Conservation (phyloP, 2,113 vertebrate species). For the Limanda limanda region DNA sequence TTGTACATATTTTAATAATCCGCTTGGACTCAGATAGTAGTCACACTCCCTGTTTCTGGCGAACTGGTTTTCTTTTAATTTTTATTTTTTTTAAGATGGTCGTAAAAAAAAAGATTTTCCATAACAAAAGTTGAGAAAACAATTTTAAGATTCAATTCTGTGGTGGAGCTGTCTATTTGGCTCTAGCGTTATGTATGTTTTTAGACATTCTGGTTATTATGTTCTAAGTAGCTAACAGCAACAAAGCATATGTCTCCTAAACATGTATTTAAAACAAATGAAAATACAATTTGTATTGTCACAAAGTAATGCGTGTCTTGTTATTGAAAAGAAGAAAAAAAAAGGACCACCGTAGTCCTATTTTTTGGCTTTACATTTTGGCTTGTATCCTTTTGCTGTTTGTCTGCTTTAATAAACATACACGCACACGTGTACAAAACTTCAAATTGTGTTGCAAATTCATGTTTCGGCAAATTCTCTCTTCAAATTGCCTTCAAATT, state of each 20-base stretch:
- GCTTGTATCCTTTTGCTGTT: slow-evolving; percentile 99
- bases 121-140: slow-evolving; percentile 81
- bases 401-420: slow-evolving; percentile 99
- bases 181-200: slow-evolving; percentile 93
- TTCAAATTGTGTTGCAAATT: slow-evolving; percentile 98
- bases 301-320: slow-evolving; percentile 86
- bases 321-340: slow-evolving; percentile 65
- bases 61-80: slow-evolving; percentile 88
- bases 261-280: slow-evolving; percentile 88
- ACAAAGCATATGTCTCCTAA: slow-evolving; percentile 88
- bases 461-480: slow-evolving; percentile 95
- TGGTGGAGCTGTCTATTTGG: slow-evolving; percentile 92
- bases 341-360: slow-evolving; percentile 62
- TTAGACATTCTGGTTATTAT: slow-evolving; percentile 91
- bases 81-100: slow-evolving; percentile 51
- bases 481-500: slow-evolving; percentile 97
- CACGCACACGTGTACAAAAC: slow-evolving; percentile 95
- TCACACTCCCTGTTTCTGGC: slow-evolving; percentile 92
- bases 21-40: slow-evolving; percentile 91
- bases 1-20: slow-evolving; percentile 98
- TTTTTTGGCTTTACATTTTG: slow-evolving; percentile 92
- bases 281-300: slow-evolving; percentile 94
- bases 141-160: slow-evolving; percentile 86
- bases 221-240: slow-evolving; percentile 89
- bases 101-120: slow-evolving; percentile 69